Conservation (phyloP, 2,797 vertebrate genomes). For the Iguana delicatissima region DNA sequence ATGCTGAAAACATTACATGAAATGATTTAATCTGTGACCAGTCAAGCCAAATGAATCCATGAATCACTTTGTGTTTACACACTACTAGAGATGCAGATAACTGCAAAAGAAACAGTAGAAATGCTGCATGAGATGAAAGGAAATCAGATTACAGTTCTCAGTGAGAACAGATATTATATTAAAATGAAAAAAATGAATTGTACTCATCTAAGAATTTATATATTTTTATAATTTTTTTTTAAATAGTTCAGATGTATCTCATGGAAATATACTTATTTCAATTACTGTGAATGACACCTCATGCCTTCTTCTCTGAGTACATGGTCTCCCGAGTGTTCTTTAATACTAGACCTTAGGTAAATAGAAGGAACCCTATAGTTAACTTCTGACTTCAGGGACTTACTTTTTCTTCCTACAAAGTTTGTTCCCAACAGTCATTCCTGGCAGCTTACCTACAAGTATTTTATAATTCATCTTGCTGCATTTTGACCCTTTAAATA, state of each 20-base stretch:
- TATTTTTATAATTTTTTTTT: not conserved
- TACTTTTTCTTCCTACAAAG: not conserved
- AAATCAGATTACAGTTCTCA: conserved; percentile 27
- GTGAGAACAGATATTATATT: conserved; percentile 13
- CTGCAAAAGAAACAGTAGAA: conserved; percentile 35
- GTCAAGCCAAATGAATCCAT: conserved; percentile 52
- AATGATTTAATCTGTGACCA: conserved; percentile 61
- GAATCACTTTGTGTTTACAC: conserved; percentile 35
- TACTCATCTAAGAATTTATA: not conserved
- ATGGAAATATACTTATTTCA: not conserved
- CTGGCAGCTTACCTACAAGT: not conserved
- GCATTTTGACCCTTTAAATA: not conserved
- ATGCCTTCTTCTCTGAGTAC: not conserved
- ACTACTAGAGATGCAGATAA: conserved; percentile 36
- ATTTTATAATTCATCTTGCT: not conserved
- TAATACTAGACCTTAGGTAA: no score
- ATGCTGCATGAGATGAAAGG: not conserved
- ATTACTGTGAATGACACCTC: not conserved
- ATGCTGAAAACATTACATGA: conserved; percentile 36
- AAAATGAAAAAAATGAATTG: not conserved
- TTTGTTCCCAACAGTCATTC: not conserved
- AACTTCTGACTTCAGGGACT: not conserved
- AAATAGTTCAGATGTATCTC: not conserved
- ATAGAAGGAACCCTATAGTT: no score
- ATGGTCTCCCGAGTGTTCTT: not conserved